A percentile compares a stretch with the other conserved stretches of the same genome.
Conservation (phyloP, 2,888 invertebrate species). For the Uloborus plumipes region DNA sequence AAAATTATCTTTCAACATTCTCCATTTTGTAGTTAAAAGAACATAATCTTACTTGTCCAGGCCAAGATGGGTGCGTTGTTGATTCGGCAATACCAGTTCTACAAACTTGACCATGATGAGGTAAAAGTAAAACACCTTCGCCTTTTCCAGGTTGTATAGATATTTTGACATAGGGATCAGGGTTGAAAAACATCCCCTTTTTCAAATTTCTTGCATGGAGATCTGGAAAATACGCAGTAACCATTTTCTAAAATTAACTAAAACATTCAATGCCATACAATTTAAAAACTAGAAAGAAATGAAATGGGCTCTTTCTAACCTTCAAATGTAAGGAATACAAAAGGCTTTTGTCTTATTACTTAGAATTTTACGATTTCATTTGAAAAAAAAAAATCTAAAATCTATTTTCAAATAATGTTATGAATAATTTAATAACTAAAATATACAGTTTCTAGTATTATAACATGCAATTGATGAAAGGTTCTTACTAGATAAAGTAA, state of each 20-base stretch:
- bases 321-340: no score
- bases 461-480: no score
- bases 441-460: no score
- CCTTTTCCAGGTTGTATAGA: slow-evolving; percentile 70
- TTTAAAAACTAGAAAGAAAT: not conserved
- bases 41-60: slow-evolving; percentile 67
- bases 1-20: no score
- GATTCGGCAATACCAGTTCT: slow-evolving; percentile 71
- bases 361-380: no score
- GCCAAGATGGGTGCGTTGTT: slow-evolving; percentile 72
- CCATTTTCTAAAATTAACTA: not conserved
- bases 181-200: slow-evolving; percentile 74
- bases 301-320: no score
- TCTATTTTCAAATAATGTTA: no score
- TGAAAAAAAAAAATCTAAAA: no score
- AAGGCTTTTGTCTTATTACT: no score
- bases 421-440: no score
- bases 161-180: slow-evolving; percentile 73
- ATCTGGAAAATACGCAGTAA: slow-evolving; percentile 68
- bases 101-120: slow-evolving; percentile 71
- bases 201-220: slow-evolving; percentile 72
- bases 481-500: slow-evolving; percentile 67
- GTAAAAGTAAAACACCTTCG: slow-evolving; percentile 66
- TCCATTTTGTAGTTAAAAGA: not conserved
- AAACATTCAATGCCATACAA: no score